Percentiles rank a stretch among this genome's conserved stretches.
These are phyloP conservation scores for Cantharis rustica DNA, from an alignment of 2,888 invertebrate species.

Conservation along the genomic window DNA sequence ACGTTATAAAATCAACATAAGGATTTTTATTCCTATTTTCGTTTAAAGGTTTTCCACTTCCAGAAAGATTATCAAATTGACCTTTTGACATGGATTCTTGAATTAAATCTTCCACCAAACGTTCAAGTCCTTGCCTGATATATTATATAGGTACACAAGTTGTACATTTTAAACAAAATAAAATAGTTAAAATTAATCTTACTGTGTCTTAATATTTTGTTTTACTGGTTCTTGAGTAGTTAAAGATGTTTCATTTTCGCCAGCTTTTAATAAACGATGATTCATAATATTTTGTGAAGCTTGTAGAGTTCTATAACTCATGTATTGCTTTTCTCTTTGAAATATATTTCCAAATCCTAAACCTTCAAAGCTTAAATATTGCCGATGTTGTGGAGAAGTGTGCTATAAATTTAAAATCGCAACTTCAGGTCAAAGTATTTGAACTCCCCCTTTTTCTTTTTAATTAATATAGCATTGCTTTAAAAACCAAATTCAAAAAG, in stretches of 20 bases:
- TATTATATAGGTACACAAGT: slow-evolving; percentile 9
- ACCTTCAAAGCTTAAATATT: slow-evolving; percentile 80
- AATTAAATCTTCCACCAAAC: slow-evolving; percentile 89
- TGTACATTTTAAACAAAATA: not conserved
- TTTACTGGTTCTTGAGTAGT: slow-evolving; percentile 67
- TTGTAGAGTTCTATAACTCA: slow-evolving; percentile 67
- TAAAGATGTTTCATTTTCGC: slow-evolving; percentile 64
- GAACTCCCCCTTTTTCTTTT: too few species aligned
- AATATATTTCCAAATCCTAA: slow-evolving; percentile 78
- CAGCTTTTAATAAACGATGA: slow-evolving; percentile 64
- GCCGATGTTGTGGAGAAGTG: slow-evolving; percentile 86
- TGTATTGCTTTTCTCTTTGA: slow-evolving; percentile 79
- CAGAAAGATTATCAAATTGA: slow-evolving; percentile 83
- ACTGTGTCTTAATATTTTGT: slow-evolving; percentile 79
- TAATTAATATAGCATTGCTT: too few species aligned
- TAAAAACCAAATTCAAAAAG: too few species aligned
- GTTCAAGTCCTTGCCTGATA: slow-evolving; percentile 74
- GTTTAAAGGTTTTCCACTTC: slow-evolving; percentile 80
- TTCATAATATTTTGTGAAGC: slow-evolving; percentile 71
- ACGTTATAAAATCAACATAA: slow-evolving; percentile 85
- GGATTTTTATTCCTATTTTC: slow-evolving; percentile 74
- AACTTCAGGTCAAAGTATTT: not conserved
- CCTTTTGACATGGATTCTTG: slow-evolving; percentile 90
- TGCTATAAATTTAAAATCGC: slow-evolving; percentile 61
- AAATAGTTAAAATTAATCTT: slow-evolving; percentile 31